Base-by-base conservation (phyloP, 1,140 invertebrate species). In the Diorhabda elongata region DNA sequence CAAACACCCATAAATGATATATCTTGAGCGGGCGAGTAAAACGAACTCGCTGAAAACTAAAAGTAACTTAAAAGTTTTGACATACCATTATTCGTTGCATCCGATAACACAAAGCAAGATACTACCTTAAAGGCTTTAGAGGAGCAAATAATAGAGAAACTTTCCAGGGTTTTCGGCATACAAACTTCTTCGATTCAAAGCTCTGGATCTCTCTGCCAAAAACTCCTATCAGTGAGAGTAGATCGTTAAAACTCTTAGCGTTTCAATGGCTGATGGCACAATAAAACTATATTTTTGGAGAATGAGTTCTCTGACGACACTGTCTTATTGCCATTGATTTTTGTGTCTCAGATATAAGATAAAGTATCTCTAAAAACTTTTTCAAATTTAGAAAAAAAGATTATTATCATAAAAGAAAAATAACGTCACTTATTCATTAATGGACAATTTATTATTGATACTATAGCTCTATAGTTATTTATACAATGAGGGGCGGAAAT, bases 31-130 rank as follows among this genome's bases (percentile, higher is more conserved):
- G n/a, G 47, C 47, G 47, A n/a, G n/a, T 6, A 52, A 52, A 52
- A 52, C 47, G 47, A 57, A 64, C 26, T 64, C 45, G 63, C 44
- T 64, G 63, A 64, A 64, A 64, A 64, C 63, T 64, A 52, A 47
- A 64, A 64, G 63, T 64, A 64, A 64, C 63, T 64, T 64, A 64
- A 64, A 64, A 64, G 63, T 64, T 64, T 56, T 64, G 63, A 64
- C 63, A 57, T 64, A 64, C 63, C 63, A 64, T 64, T 64, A 64
- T 64, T 64, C 63, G 63, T 45, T 64, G 63, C 63, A 64, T 64
- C 63, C 63, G 63, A 64, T 64, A 64, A 64, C 63, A 64, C 44
- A 64, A 57, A 44, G 43, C 44, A 11, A 64, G 63, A 64, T 64
- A 64, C 63, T 44, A 64, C 63, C 63, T 64, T 64, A n/a, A 56